These are phyloP conservation scores for Drosophila ficusphila DNA, from an alignment of 1,140 invertebrate genomes.

Conservation along the genomic window DNA sequence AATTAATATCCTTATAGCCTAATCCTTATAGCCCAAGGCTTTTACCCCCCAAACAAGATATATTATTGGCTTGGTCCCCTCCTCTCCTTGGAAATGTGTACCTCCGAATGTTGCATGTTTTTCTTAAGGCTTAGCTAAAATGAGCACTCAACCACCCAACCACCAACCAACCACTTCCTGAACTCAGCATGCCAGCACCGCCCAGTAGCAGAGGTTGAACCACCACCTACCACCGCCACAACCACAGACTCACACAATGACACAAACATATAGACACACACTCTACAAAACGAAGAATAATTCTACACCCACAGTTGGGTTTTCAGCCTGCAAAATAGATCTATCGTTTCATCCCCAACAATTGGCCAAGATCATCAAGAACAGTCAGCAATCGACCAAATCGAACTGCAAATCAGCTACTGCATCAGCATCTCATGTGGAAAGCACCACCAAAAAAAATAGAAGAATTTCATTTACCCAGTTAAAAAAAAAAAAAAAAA, in stretches of 20 bases:
- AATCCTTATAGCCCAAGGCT: slow-evolving; percentile 32
- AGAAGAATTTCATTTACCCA: slow-evolving; percentile 12
- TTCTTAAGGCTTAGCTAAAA: slow-evolving; percentile 2
- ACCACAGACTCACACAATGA: slow-evolving; percentile 7
- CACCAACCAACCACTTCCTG: slow-evolving; percentile 6
- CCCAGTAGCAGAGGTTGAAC: slow-evolving; percentile 29
- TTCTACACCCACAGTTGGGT: slow-evolving; percentile 20
- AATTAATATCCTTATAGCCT: not conserved
- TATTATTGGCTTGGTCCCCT: slow-evolving; percentile 24
- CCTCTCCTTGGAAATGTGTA: not conserved
- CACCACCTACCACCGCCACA: slow-evolving; percentile 1
- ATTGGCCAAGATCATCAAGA: slow-evolving; percentile 41
- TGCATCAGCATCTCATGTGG: slow-evolving; percentile 24
- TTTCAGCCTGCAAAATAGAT: slow-evolving; percentile 23
- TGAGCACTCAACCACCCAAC: slow-evolving; percentile 7
- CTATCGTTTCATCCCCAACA: slow-evolving; percentile 15
- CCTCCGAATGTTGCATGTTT: slow-evolving; percentile 25
- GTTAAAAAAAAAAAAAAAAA: slow-evolving; percentile 1
- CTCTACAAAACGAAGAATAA: not conserved
- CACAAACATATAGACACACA: slow-evolving; percentile 1
- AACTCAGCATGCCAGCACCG: slow-evolving; percentile 28
- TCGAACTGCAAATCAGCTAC: slow-evolving; percentile 7
- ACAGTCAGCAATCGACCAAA: slow-evolving; percentile 19
- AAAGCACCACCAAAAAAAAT: slow-evolving; percentile 22
- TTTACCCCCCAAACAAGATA: not conserved